Conservation (phyloP, 1,140 invertebrate species). For the Pissodes strobi region DNA sequence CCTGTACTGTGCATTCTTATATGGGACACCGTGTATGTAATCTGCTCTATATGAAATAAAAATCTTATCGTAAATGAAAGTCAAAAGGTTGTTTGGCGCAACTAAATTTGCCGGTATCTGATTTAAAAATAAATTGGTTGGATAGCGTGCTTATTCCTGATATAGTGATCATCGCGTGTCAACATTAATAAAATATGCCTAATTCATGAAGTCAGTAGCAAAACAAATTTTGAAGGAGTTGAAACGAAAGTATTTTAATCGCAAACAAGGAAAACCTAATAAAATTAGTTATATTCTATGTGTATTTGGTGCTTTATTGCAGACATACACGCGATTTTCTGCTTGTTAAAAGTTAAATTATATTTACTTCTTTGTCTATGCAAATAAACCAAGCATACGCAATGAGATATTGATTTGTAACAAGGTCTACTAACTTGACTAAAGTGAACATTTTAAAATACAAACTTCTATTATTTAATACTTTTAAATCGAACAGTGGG, state of each 20-base stretch:
- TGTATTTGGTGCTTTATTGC: conserved; percentile 32
- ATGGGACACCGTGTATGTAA: no score
- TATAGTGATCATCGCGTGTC: conserved; percentile 29
- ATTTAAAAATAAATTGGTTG: conserved; percentile 10
- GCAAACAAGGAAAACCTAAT: conserved; percentile 39
- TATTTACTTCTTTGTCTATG: conserved; percentile 25
- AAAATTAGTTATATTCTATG: conserved; percentile 37
- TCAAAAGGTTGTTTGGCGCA: no score
- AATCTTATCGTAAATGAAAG: no score
- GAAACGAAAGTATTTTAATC: conserved; percentile 32
- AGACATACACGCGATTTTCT: conserved; percentile 24
- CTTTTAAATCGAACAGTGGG: no score
- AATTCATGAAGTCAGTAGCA: conserved; percentile 30
- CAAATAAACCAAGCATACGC: not conserved
- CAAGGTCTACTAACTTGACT: no score
- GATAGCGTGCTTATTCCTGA: conserved; percentile 7
- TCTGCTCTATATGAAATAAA: no score
- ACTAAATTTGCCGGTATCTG: no score
- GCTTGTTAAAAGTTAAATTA: conserved; percentile 39
- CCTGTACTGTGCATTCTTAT: no score
- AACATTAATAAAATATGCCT: conserved; percentile 35
- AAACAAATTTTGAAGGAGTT: conserved; percentile 28
- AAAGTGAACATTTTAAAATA: no score
- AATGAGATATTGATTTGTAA: no score
- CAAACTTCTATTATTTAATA: no score